Evolutionary conservation across 2,113 vertebrate genomes (phyloP).

Genomic region (Tonatia bakeri): DNA sequence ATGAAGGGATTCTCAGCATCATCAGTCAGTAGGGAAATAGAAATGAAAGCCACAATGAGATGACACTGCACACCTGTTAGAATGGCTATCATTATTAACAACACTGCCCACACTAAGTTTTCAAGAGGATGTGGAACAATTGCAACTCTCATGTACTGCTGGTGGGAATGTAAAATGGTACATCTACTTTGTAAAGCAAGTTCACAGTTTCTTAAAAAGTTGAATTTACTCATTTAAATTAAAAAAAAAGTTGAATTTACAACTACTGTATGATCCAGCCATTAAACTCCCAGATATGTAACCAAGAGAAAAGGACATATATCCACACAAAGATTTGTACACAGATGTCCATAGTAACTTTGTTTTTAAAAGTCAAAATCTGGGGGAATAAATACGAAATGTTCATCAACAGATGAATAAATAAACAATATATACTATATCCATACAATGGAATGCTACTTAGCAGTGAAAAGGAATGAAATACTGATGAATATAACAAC

Average conservation of each 20-base stretch:
- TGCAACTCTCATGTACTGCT: not conserved
- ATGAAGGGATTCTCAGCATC: not conserved
- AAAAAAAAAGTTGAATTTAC: constrained; percentile 26
- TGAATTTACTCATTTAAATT: too few relatives aligned
- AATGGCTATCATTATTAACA: not conserved
- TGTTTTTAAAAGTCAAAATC: constrained; percentile 24
- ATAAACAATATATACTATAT: not conserved
- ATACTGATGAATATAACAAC: constrained; percentile 10
- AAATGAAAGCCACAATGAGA: constrained; percentile 4
- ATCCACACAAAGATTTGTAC: constrained; percentile 16
- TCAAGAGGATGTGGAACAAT: not conserved
- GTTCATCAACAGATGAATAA: not conserved
- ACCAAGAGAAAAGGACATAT: constrained; percentile 1
- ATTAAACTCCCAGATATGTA: constrained; percentile 8
- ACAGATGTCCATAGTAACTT: not conserved
- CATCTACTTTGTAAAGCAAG: not conserved
- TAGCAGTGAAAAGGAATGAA: constrained; percentile 41
- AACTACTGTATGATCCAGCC: not conserved
- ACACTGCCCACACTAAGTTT: not conserved
- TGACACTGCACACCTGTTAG: not conserved
- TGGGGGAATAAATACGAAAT: not conserved
- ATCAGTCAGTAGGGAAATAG: not conserved
- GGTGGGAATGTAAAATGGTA: not conserved
- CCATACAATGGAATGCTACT: constrained; percentile 25
- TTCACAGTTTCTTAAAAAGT: constrained; percentile 25